These are phyloP conservation scores for Rhadinocentrus ornatus DNA, from an alignment of 2,797 vertebrate species.

Conservation along the genomic window DNA sequence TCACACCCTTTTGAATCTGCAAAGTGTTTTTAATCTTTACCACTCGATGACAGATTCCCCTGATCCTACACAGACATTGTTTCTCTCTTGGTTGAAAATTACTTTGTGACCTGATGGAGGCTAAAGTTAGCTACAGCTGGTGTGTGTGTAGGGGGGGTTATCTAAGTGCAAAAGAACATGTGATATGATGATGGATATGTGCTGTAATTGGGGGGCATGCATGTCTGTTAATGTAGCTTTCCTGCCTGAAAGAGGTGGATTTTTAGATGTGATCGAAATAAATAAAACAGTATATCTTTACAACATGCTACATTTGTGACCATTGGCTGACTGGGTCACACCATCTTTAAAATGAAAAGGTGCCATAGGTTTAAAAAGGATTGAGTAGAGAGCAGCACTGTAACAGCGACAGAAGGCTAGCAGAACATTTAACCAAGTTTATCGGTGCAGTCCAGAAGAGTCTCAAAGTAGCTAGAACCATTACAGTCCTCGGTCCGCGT, in stretches of 20 bases:
- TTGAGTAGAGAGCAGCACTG: too few species aligned
- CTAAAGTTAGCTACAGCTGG: slow-evolving; percentile 81
- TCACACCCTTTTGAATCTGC: slow-evolving; percentile 33
- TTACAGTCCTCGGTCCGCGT: too few species aligned
- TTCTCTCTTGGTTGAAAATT: slow-evolving; percentile 37
- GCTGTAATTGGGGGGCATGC: slow-evolving; percentile 12
- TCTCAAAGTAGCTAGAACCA: too few species aligned
- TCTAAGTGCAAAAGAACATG: slow-evolving; percentile 46
- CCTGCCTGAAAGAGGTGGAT: slow-evolving; percentile 40
- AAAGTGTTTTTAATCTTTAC: slow-evolving; percentile 50
- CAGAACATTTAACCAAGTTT: too few species aligned
- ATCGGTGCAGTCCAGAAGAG: too few species aligned
- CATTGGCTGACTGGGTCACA: too few species aligned
- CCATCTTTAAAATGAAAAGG: too few species aligned
- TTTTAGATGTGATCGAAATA: slow-evolving; percentile 44
- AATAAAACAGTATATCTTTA: not conserved
- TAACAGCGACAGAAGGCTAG: too few species aligned
- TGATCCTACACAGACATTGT: slow-evolving; percentile 23
- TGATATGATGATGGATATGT: slow-evolving; percentile 52
- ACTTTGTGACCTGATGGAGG: slow-evolving; percentile 54
- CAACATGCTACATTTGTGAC: too few species aligned
- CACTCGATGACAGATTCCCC: slow-evolving; percentile 41
- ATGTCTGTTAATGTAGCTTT: slow-evolving; percentile 1
- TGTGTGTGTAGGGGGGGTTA: slow-evolving; percentile 24
- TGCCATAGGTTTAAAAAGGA: too few species aligned